These are phyloP conservation scores for Cinara cedri DNA, from an alignment of 2,888 invertebrate genomes.

Conservation along the genomic window DNA sequence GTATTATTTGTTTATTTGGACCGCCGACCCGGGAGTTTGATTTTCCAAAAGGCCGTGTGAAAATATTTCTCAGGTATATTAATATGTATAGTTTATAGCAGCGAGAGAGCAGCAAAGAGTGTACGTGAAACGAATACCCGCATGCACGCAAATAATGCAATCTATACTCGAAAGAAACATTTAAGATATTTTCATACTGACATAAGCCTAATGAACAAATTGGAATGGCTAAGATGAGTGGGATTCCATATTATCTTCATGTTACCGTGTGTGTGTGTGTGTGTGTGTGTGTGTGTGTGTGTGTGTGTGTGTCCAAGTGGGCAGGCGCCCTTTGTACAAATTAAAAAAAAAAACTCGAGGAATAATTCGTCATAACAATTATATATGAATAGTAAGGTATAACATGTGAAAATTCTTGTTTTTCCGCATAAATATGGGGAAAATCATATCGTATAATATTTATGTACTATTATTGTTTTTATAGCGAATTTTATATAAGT, in stretches of 20 bases:
- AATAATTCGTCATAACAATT: not conserved
- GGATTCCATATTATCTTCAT: slow-evolving; percentile 29
- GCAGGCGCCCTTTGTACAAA: not conserved
- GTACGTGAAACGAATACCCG: slow-evolving; percentile 4
- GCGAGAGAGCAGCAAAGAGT: not conserved
- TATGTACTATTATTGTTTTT: no score
- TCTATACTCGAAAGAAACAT: slow-evolving; percentile 33
- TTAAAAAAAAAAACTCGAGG: not conserved
- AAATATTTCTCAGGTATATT: not conserved
- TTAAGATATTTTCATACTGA: slow-evolving; percentile 32
- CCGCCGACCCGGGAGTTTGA: not conserved
- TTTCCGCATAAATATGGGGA: not conserved
- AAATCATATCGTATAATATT: not conserved
- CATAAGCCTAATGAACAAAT: slow-evolving; percentile 42
- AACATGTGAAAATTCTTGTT: not conserved
- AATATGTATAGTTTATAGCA: not conserved
- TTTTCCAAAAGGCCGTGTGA: slow-evolving; percentile 16
- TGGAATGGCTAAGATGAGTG: slow-evolving; percentile 30
- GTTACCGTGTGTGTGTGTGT: not conserved
- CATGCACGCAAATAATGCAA: not conserved
- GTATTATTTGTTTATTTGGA: not conserved
- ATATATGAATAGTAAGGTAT: not conserved
- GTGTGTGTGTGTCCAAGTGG: no score
- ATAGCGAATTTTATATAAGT: no score
- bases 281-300: no score